Evolutionary conservation across 30 jellyfish, hydroid and myxozoan genomes (phyloP).

Genomic region (Mastigias papua): DNA sequence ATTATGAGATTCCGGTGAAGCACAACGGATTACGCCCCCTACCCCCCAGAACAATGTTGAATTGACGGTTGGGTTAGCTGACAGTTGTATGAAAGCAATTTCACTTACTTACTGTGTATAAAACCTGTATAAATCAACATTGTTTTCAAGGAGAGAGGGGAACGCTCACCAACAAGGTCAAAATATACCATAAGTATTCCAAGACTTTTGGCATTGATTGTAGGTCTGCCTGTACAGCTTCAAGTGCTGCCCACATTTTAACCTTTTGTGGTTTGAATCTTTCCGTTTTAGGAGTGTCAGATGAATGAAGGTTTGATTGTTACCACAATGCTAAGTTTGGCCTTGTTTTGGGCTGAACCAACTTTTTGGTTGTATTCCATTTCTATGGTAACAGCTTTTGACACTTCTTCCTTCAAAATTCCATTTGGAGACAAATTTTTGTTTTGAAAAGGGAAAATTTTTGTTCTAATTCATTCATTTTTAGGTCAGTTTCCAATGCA

Average conservation of each 20-base stretch:
- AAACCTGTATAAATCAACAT: too few species aligned
- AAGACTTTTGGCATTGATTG: too few species aligned
- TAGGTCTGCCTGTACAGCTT: conserved; percentile 3
- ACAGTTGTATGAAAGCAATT: too few species aligned
- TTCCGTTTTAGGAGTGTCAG: conserved; percentile 6
- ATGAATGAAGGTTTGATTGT: background rate
- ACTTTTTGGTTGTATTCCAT: conserved; percentile 23
- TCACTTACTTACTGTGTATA: too few species aligned
- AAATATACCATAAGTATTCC: too few species aligned
- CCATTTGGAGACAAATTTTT: conserved; percentile 26
- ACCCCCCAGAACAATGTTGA: too few species aligned
- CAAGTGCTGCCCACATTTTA: conserved; percentile 29
- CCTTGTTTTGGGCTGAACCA: conserved; percentile 36
- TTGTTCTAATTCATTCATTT: conserved; percentile 6
- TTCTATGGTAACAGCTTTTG: conserved; percentile 52
- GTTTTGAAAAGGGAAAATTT: conserved; percentile 20
- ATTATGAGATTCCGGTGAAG: too few species aligned
- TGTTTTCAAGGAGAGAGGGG: too few species aligned
- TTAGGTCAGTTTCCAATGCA: conserved; percentile 47
- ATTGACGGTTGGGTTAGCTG: too few species aligned
- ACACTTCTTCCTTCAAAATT: conserved; percentile 17
- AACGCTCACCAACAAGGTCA: too few species aligned
- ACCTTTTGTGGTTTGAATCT: conserved; percentile 15
- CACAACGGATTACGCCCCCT: too few species aligned
- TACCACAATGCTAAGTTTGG: conserved; percentile 31